Evolutionary conservation across 2,113 vertebrate genomes (phyloP), one percentile per base, ranked within the genome.

Genomic region (Bufo bufo): DNA sequence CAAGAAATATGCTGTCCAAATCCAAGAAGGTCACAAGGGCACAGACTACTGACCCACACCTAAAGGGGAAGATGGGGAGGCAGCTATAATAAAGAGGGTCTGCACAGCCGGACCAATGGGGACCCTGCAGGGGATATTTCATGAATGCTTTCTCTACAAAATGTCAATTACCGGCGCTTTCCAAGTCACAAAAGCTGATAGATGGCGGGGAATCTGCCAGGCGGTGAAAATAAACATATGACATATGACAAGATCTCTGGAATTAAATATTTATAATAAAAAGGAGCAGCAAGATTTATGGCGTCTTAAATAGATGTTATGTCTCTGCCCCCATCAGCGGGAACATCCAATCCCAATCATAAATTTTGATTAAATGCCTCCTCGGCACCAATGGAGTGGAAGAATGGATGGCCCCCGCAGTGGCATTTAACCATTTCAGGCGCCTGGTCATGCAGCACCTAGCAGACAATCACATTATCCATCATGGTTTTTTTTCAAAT

Each of bases 211-310:
- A 84, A 84, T 69, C 82, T 71, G 82, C 82, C 82, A 84, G 82
- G 63, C 82, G 63, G 63, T 71, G 61, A 65, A 43, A 84, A 84
- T 84, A 84, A 84, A 84, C 82, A 84, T 84, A 84, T 84, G 81
- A 83, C 61, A 83, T 83, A 83, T 50, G 82, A 84, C 82, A 84
- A 84, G n/a, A 54, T 43, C 78, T 77, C 59, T 12, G 6, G 72
- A 85, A 85, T 85, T 75, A 85, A 86, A 78, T 86, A 86, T 86
- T 86, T 78, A 79, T 78, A 77, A 78, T 52, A 79, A 78, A 78
- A 86, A 66, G 75, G 58, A 77, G 43, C 74, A 66, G 72, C 75
- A 19, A 79, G 61, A 86, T 86, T 86, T 78, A 59, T 77, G 16
- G 47, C 14, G 59, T 78, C 49, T 84, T 84, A 69, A 69, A 84